These are phyloP conservation scores for Lithophane socia DNA, from an alignment of 2,888 invertebrate genomes.

Conservation along the genomic window DNA sequence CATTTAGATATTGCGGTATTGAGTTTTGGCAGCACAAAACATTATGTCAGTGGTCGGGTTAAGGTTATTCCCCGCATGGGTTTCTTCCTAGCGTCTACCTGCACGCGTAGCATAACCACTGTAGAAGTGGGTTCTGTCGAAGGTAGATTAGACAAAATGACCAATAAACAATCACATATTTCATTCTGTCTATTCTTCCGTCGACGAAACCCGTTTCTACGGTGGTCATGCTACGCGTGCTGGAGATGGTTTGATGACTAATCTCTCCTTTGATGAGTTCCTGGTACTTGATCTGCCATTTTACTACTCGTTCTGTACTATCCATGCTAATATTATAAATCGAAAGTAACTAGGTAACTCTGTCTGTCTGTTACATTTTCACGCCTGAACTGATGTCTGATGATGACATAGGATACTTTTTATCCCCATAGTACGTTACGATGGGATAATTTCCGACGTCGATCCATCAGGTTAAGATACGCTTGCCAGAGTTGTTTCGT, in stretches of 20 bases:
- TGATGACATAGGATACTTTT: not conserved
- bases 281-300: slow-evolving; percentile 8
- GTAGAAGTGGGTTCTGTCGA: too few species aligned
- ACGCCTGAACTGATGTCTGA: not conserved
- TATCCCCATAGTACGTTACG: not conserved
- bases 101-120: too few species aligned
- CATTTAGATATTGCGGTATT: not conserved
- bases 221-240: too few species aligned
- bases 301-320: slow-evolving; percentile 15
- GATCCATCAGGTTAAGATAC: too few species aligned
- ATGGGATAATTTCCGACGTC: not conserved
- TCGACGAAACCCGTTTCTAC: too few species aligned
- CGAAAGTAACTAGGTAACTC: not conserved
- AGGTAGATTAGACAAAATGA: too few species aligned
- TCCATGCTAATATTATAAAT: not conserved
- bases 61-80: not conserved
- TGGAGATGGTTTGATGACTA: not conserved
- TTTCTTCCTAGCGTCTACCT: not conserved
- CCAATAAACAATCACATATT: too few species aligned
- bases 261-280: slow-evolving; percentile 15
- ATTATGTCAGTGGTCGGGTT: not conserved
- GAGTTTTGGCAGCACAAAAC: not conserved
- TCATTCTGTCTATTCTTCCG: too few species aligned
- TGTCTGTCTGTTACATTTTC: not conserved
- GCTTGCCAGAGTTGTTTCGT: too few species aligned